Percentiles rank a stretch among this genome's conserved stretches.
Conservation (phyloP, 2,888 invertebrate species). For the Lamellibrachia columna region DNA sequence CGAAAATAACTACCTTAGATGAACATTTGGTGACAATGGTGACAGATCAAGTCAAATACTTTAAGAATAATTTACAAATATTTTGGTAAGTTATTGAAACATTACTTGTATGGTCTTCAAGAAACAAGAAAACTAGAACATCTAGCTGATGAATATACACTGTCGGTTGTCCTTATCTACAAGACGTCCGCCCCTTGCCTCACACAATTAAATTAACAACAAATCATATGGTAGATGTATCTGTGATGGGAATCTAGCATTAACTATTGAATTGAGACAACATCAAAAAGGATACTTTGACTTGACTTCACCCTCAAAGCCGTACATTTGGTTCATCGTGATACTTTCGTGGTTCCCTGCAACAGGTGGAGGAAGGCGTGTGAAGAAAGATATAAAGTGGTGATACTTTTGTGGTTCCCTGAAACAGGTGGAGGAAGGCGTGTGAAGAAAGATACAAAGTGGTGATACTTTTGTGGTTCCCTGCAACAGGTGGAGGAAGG, state of each 20-base stretch:
- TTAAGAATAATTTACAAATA: background rate
- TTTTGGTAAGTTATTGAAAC: background rate
- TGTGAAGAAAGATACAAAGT: too few relatives aligned
- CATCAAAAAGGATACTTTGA: conserved; percentile 78
- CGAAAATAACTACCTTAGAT: too few relatives aligned
- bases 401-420: conserved; percentile 72
- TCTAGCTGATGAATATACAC: background rate
- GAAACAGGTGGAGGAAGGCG: too few relatives aligned
- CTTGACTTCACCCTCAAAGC: conserved; percentile 98
- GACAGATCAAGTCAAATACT: background rate
- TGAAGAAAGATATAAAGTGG: conserved; percentile 56
- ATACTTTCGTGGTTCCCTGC: conserved; percentile 97
- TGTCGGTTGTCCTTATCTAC: background rate
- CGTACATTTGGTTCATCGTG: conserved; percentile 99
- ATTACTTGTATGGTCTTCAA: background rate
- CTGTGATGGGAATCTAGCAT: background rate
- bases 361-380: background rate
- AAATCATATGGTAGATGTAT: background rate
- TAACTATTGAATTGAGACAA: too few relatives aligned
- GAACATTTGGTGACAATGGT: too few relatives aligned
- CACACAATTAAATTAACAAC: background rate
- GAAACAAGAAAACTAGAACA: background rate
- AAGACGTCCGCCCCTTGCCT: background rate
- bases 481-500: too few relatives aligned
- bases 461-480: too few relatives aligned